A percentile compares a stretch with the other conserved stretches of the same genome.
phyloP scores from a whole-genome alignment of 2,113 vertebrate genomes.

The Gnathonemus longibarbis region DNA sequence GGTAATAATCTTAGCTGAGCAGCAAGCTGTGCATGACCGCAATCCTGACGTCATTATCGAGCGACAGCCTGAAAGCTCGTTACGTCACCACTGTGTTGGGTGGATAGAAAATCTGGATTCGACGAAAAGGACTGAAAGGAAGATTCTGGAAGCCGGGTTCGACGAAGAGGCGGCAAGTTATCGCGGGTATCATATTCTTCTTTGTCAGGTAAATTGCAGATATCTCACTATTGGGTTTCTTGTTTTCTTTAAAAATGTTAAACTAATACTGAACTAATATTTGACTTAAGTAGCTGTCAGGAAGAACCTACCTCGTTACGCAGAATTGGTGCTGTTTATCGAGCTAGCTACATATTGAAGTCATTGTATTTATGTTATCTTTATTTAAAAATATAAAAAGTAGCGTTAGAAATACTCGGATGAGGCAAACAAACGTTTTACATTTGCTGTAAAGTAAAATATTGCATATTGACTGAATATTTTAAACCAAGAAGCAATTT shows the following conservation, averaged over 20 bases:
- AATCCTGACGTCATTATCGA: not conserved
- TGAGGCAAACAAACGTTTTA: not conserved
- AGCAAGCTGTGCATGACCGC: not conserved
- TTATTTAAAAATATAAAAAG: not conserved
- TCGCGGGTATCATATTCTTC: not conserved
- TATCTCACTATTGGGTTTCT: not conserved
- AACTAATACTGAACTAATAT: not conserved
- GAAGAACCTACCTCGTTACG: not conserved
- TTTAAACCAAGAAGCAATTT: not conserved
- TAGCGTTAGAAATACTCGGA: not conserved
- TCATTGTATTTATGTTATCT: not conserved
- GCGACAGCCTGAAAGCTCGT: not conserved
- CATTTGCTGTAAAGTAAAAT: not conserved
- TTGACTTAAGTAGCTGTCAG: not conserved
- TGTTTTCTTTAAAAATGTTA: not conserved
- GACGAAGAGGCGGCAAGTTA: not conserved
- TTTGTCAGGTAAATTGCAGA: not conserved
- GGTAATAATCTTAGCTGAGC: not conserved
- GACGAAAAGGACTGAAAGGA: constrained; percentile 7
- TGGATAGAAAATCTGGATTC: not conserved
- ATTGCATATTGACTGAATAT: not conserved
- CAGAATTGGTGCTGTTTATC: not conserved
- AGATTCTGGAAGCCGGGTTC: constrained; percentile 21
- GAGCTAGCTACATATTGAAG: not conserved
- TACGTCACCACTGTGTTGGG: not conserved